phyloP scores from a whole-genome alignment of 2,888 invertebrate genomes.

The Tetragnatha montana region DNA sequence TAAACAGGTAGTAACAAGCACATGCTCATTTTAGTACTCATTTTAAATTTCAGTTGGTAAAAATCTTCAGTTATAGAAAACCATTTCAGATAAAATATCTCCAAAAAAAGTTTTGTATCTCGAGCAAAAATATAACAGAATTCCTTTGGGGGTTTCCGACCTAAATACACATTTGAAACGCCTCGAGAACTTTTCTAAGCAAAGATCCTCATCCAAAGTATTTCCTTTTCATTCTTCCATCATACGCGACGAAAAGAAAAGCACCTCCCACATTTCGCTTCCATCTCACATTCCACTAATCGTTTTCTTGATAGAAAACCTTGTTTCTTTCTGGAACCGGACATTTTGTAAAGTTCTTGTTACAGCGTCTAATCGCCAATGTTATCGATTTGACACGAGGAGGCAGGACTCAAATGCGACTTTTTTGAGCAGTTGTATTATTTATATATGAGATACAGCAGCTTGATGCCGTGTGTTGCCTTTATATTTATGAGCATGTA shows the following conservation, averaged over 20 bases:
- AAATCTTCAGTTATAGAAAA: too few relatives aligned
- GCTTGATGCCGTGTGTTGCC: too few relatives aligned
- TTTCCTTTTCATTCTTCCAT: not conserved
- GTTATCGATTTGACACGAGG: not conserved
- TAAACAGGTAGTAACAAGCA: too few relatives aligned
- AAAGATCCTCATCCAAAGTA: not conserved
- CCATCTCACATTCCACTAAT: constrained; percentile 1
- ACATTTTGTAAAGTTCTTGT: not conserved
- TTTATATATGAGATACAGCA: too few relatives aligned
- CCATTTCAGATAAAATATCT: too few relatives aligned
- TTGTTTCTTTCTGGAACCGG: not conserved
- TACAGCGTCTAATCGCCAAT: not conserved
- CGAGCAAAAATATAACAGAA: too few relatives aligned
- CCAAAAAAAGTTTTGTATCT: too few relatives aligned
- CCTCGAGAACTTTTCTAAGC: not conserved
- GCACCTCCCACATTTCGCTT: not conserved
- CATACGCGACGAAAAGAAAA: not conserved
- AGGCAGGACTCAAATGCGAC: too few relatives aligned
- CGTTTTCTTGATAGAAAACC: not conserved
- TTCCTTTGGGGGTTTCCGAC: not conserved
- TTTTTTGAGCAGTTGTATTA: too few relatives aligned
- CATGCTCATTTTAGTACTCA: too few relatives aligned
- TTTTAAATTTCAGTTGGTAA: too few relatives aligned
- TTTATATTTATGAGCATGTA: too few relatives aligned
- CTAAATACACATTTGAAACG: not conserved